These are phyloP conservation scores for Osmoderma eremita DNA, from an alignment of 2,888 invertebrate genomes.

Conservation along the genomic window DNA sequence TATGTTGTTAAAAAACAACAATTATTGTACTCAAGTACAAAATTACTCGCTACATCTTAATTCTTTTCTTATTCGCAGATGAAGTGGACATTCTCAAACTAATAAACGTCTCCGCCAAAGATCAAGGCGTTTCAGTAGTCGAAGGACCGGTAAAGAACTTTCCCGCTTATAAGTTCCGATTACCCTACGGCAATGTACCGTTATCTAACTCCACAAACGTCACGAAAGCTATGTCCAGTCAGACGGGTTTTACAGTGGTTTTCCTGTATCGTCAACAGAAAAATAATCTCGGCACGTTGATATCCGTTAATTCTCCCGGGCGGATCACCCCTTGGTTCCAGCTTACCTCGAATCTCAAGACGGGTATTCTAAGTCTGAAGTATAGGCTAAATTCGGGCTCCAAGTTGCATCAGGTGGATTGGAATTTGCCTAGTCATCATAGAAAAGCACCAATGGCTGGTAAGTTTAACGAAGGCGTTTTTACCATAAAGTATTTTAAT, in stretches of 20 bases:
- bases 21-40: too few relatives aligned
- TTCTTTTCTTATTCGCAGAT: constrained; percentile 52
- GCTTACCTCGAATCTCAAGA: constrained; percentile 61
- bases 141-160: constrained; percentile 61
- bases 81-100: constrained; percentile 62
- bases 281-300: constrained; percentile 62
- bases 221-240: constrained; percentile 57
- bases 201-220: constrained; percentile 60
- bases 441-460: constrained; percentile 62
- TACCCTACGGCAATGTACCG: constrained; percentile 62
- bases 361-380: constrained; percentile 60
- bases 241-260: constrained; percentile 60
- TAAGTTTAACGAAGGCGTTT: too few relatives aligned
- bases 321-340: constrained; percentile 64
- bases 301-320: constrained; percentile 63
- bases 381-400: constrained; percentile 58
- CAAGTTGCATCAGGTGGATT: constrained; percentile 62
- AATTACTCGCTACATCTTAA: constrained; percentile 17
- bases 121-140: constrained; percentile 62
- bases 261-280: constrained; percentile 63
- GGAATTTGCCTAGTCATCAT: constrained; percentile 61
- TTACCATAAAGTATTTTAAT: too few relatives aligned
- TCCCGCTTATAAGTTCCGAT: constrained; percentile 64
- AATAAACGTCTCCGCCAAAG: constrained; percentile 62
- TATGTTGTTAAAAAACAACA: too few relatives aligned